A percentile compares a stretch with the other conserved stretches of the same genome.
These are phyloP conservation scores for Dreissena rostriformis DNA, from an alignment of 1,140 invertebrate genomes.

Conservation along the genomic window DNA sequence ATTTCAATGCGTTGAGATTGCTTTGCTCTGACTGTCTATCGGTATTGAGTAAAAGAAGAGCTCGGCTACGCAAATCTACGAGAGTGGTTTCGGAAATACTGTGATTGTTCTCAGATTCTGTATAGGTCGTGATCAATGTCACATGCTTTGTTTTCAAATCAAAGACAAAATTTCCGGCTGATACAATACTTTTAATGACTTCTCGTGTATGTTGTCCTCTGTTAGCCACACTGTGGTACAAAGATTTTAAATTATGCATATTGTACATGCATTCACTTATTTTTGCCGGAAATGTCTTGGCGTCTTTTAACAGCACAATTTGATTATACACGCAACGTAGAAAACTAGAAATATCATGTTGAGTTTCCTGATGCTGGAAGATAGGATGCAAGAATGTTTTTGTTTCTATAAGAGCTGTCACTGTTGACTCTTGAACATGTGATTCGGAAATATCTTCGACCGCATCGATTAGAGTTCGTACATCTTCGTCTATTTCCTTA, in stretches of 20 bases:
- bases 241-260: conserved; percentile 61
- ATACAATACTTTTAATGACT: conserved; percentile 59
- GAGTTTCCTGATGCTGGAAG: conserved; percentile 21
- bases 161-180: conserved; percentile 45
- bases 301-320: conserved; percentile 9
- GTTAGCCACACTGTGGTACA: conserved; percentile 67
- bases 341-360: conserved; percentile 10
- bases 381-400: conserved; percentile 61
- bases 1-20: conserved; percentile 24
- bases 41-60: conserved; percentile 53
- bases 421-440: conserved; percentile 63
- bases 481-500: conserved; percentile 58
- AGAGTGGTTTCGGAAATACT: conserved; percentile 36
- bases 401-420: conserved; percentile 64
- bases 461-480: conserved; percentile 69
- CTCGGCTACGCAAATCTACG: conserved; percentile 65
- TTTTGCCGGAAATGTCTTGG: conserved; percentile 52
- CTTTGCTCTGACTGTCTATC: conserved; percentile 30
- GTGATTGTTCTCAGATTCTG: conserved; percentile 46
- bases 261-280: conserved; percentile 60
- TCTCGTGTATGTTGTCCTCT: conserved; percentile 68
- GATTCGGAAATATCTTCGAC: conserved; percentile 72
- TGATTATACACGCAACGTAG: conserved; percentile 36
- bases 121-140: conserved; percentile 41
- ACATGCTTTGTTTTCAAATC: background rate